These are phyloP conservation scores for Tetraodon nigroviridis DNA, from an alignment of 2,113 vertebrate genomes.

Conservation along the genomic window DNA sequence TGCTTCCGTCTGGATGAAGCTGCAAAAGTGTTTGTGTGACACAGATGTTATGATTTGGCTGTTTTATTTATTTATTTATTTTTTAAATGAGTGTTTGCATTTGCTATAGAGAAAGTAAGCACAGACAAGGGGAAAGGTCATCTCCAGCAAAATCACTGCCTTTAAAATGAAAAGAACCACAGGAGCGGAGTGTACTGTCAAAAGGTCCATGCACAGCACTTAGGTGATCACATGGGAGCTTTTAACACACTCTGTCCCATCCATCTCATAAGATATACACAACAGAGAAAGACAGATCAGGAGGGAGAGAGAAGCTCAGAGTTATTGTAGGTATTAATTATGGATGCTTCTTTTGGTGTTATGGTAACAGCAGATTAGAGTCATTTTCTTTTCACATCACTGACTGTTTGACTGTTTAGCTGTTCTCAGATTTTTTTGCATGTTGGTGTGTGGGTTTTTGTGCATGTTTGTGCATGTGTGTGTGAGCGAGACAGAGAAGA, in stretches of 20 bases:
- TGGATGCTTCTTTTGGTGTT: conserved; percentile 56
- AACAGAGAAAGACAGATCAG: conserved; percentile 32
- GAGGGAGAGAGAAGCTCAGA: conserved; percentile 22
- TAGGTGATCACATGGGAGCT: conserved; percentile 52
- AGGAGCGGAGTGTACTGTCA: conserved; percentile 4
- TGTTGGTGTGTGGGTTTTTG: neutral
- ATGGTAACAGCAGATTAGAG: conserved; percentile 64
- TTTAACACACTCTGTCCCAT: conserved; percentile 45
- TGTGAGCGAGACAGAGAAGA: conserved; percentile 8
- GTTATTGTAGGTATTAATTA: conserved; percentile 63
- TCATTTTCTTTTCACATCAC: conserved; percentile 66
- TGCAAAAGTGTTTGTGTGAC: neutral
- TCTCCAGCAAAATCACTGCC: conserved; percentile 22
- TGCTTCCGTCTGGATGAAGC: neutral
- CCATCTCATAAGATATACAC: conserved; percentile 37
- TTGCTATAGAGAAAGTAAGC: neutral
- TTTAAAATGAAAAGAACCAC: conserved; percentile 11
- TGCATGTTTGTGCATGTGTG: conserved; percentile 3
- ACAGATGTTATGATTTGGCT: neutral
- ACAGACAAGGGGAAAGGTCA: conserved; percentile 1
- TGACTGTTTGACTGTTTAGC: conserved; percentile 51
- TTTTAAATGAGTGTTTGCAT: neutral
- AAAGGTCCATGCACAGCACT: conserved; percentile 34
- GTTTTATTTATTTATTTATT: neutral
- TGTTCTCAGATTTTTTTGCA: conserved; percentile 59